Percentiles rank a stretch among this genome's conserved stretches.
phyloP scores from a whole-genome alignment of 2,888 invertebrate genomes.

The Sesia apiformis region DNA sequence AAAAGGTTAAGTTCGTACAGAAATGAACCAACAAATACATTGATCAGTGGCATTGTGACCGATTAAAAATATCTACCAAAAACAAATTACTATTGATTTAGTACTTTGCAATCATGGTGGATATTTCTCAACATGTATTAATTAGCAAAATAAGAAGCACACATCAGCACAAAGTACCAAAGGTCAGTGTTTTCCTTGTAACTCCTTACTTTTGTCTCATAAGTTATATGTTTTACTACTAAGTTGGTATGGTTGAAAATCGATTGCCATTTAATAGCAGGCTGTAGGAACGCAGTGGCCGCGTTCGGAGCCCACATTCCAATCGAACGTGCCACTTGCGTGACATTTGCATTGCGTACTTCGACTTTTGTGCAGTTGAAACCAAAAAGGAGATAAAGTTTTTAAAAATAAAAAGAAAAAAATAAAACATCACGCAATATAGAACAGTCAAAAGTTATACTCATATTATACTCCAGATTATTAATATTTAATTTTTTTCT shows the following conservation, averaged over 20 bases:
- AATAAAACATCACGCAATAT: too few relatives aligned
- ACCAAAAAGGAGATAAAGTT: neutral
- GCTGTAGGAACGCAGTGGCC: neutral
- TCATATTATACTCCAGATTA: too few relatives aligned
- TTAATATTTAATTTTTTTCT: too few relatives aligned
- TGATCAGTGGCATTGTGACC: too few relatives aligned
- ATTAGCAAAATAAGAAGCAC: too few relatives aligned
- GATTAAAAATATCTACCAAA: too few relatives aligned
- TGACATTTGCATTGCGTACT: slow-evolving; percentile 44
- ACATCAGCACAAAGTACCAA: neutral
- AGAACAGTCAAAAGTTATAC: too few relatives aligned
- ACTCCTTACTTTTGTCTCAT: neutral
- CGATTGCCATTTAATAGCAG: neutral
- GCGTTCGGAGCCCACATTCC: slow-evolving; percentile 42
- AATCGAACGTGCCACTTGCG: slow-evolving; percentile 37
- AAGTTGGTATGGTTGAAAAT: neutral
- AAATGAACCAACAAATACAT: too few relatives aligned
- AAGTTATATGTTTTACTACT: neutral
- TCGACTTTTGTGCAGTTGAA: neutral
- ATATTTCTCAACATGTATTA: too few relatives aligned
- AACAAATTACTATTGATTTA: too few relatives aligned
- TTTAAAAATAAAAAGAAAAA: neutral
- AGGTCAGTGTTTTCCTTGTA: neutral
- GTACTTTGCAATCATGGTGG: too few relatives aligned
- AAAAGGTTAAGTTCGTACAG: too few relatives aligned